A percentile compares a stretch with the other conserved stretches of the same genome.
Evolutionary conservation across 2,113 vertebrate species (phyloP).

Genomic region (pig (Sus scrofa)): DNA sequence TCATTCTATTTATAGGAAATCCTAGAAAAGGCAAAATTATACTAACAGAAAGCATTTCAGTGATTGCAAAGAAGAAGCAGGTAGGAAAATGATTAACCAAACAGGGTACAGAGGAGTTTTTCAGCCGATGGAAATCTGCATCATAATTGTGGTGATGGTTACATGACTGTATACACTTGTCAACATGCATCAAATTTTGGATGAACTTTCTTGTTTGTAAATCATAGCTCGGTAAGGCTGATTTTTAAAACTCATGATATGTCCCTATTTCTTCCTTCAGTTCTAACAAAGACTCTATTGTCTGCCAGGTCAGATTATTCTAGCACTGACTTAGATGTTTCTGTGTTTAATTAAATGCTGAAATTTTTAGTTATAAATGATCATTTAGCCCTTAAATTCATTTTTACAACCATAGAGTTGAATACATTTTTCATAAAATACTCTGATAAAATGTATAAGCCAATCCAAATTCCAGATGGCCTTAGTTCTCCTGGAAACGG

Average conservation of each 20-base stretch:
- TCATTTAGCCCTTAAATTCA: conserved; percentile 40
- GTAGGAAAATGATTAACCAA: neutral
- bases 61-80: neutral
- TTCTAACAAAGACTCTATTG: neutral
- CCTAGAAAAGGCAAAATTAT: neutral
- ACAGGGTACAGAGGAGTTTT: neutral
- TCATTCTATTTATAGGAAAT: neutral
- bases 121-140: neutral
- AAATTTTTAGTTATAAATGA: conserved; percentile 41
- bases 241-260: neutral
- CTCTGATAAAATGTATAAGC: conserved; percentile 47
- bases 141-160: neutral
- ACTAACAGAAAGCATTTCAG: neutral
- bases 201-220: neutral
- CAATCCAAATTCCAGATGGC: conserved; percentile 43
- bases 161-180: neutral
- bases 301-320: neutral
- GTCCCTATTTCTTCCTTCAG: neutral
- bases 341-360: conserved; percentile 34
- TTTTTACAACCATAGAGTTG: conserved; percentile 41
- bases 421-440: neutral
- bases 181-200: neutral
- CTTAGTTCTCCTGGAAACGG: conserved; percentile 36
- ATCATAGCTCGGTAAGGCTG: neutral
- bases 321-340: conserved; percentile 5